A percentile compares a stretch with the other conserved stretches of the same genome.
These are phyloP conservation scores for Andricus quercusramuli DNA, from an alignment of 2,888 invertebrate species.

Conservation along the genomic window DNA sequence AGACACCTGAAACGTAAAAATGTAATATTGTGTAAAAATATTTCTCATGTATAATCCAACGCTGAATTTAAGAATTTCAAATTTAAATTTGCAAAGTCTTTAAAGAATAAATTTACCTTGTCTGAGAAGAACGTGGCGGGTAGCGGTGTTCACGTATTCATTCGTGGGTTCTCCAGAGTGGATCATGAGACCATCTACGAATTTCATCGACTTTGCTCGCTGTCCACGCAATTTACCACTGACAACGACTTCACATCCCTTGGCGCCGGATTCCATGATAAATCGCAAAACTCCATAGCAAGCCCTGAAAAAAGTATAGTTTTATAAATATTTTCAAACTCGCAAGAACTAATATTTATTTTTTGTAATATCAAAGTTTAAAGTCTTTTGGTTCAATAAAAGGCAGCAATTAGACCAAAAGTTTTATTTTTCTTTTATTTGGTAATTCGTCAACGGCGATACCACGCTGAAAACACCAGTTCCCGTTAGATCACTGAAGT, in stretches of 20 bases:
- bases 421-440: too few species aligned
- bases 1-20: slow-evolving; percentile 67
- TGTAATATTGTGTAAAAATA: not conserved
- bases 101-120: slow-evolving; percentile 84
- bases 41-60: not conserved
- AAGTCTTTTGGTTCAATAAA: too few species aligned
- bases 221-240: slow-evolving; percentile 99
- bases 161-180: slow-evolving; percentile 99
- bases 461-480: too few species aligned
- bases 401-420: too few species aligned
- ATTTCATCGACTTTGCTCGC: slow-evolving; percentile 99
- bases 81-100: too few species aligned
- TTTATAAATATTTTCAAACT: slow-evolving; percentile 7
- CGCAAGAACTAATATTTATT: too few species aligned
- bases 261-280: slow-evolving; percentile 98
- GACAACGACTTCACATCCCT: slow-evolving; percentile 99
- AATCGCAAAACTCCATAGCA: slow-evolving; percentile 99
- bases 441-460: too few species aligned
- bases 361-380: too few species aligned
- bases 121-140: slow-evolving; percentile 97
- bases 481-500: too few species aligned
- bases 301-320: slow-evolving; percentile 81
- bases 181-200: slow-evolving; percentile 99
- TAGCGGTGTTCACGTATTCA: slow-evolving; percentile 98
- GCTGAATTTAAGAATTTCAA: too few species aligned